Evolutionary conservation across 53 echinoderm and acorn worm species (phyloP), one percentile per base, ranked within the genome.

Genomic region (Echinarachnius parma): DNA sequence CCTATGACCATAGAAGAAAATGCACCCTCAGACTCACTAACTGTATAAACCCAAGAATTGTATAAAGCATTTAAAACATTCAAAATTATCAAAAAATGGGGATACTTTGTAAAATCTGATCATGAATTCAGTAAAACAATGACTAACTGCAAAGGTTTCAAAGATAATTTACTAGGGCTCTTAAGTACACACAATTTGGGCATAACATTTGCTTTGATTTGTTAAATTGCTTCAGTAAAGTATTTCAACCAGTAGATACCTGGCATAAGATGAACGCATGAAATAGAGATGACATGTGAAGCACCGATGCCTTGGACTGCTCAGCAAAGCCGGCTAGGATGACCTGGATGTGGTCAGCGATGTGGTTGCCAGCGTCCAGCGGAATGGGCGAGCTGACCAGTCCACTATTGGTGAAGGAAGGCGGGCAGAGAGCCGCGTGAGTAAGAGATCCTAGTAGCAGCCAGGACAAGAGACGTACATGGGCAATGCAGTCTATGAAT

Each of bases 231-330:
- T n/a, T n/a, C n/a, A n/a, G n/a, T n/a, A n/a, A n/a, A n/a, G n/a
- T n/a, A n/a, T n/a, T n/a, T n/a, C n/a, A n/a, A 44, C 10, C 16
- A 44, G 45, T 44, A 13, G 9, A 23, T 62, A 94, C 95, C 95
- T 94, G 95, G 64, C 95, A 94, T 5, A 94, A 84, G 53, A 94
- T 94, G 56, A 94, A 94, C 53, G 87, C 95, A 79, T 94, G 95
- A 53, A 90, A 90, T 46, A 94, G 62, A 5, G 95, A 94, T 23
- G 95, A 94, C 95, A 94, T 94, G 79, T 94, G 95, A 29, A 94
- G 85, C 19, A 94, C 90, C 0, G 95, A 94, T 9, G 95, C 87
- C 75, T 90, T 94, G 9, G 95, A 94, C 75, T 94, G 95, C 84
- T 94, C 95, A 21, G 95, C 95, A 87, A 94, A 94, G n/a, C 95